Evolutionary conservation across 2,888 invertebrate genomes (phyloP), one percentile per base, ranked within the genome.

Genomic region (Rhingia campestris): DNA sequence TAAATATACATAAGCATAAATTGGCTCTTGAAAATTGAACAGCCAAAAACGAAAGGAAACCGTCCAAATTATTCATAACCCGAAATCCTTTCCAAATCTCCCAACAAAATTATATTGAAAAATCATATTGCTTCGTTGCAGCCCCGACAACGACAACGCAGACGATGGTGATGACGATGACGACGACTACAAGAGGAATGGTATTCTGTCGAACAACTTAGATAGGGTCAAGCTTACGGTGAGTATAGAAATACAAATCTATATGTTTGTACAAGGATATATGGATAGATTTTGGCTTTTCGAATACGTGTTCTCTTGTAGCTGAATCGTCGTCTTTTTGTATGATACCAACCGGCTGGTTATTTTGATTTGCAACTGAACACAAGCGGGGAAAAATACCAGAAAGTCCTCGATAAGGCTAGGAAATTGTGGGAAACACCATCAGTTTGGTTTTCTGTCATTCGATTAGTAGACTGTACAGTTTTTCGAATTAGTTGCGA

Each of bases 1-100:
- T 82, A 73, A 79, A 82, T 63, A 82, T 79, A 79, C 73, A 82
- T 82, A 79, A 82, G 67, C 67, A 79, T 69, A 79, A 79, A 82
- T 82, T 82, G 79, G 79, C 63, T 79, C 30, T 22, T 22, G 82
- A 79, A 79, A 82, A 82, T 73, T 82, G 79, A 82, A 79, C 69
- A 69, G 53, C 73, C 61, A 73, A 58, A 43, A 53, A 37, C 56
- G 61, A 73, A 67, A 63, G 32, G 66, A 63, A 76, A 67, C 35
- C 56, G 47, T 67, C 49, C 61, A 82, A 82, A 82, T 82, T 82
- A 82, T 82, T 82, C 82, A 82, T 82, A 73, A 58, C 67, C 73
- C 35, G 67, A 79, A 82, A 79, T 79, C 82, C 79, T 73, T 79
- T 58, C 73, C 61, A 69, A 82, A 82, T 73, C 82, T 82, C 22